A percentile compares a stretch with the other conserved stretches of the same genome.
These are phyloP conservation scores for Elgaria multicarinata DNA, from an alignment of 2,113 vertebrate species.

Conservation along the genomic window DNA sequence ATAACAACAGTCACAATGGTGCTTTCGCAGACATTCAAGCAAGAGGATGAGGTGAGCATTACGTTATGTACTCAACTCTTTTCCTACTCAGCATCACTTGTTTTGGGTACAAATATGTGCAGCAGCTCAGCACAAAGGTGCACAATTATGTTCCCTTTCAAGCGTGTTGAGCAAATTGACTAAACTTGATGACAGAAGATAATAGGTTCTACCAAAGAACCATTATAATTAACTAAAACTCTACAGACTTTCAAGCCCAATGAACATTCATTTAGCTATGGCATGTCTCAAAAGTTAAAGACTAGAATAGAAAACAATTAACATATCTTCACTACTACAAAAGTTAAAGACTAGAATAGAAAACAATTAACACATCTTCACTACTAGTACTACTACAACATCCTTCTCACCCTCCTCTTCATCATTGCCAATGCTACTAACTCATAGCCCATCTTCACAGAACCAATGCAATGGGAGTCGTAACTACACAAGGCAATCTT, in stretches of 20 bases:
- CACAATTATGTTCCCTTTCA: constrained; percentile 20
- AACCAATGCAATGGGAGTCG: constrained; percentile 18
- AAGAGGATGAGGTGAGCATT: constrained; percentile 21
- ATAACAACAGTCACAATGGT: background rate
- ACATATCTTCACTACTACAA: background rate
- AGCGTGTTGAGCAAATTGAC: constrained; percentile 33
- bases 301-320: background rate
- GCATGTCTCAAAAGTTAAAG: constrained; percentile 25
- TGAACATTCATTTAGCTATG: constrained; percentile 42
- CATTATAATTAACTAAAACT: constrained; percentile 39
- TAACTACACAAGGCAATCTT: constrained; percentile 4
- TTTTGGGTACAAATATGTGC: constrained; percentile 25
- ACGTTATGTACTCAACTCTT: background rate
- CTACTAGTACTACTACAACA: background rate
- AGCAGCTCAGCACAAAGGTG: constrained; percentile 44
- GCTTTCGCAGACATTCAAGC: constrained; percentile 37
- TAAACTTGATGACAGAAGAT: constrained; percentile 27
- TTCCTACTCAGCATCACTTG: constrained; percentile 27
- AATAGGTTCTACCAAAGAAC: constrained; percentile 24
- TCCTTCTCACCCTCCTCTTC: no score
- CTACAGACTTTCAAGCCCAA: constrained; percentile 4
- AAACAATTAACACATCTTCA: background rate
- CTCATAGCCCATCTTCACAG: background rate
- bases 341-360: constrained; percentile 21
- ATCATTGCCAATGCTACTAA: background rate